Evolutionary conservation across 2,113 vertebrate genomes (phyloP), one percentile per base, ranked within the genome.

Genomic region (Triplophysa tibetana): DNA sequence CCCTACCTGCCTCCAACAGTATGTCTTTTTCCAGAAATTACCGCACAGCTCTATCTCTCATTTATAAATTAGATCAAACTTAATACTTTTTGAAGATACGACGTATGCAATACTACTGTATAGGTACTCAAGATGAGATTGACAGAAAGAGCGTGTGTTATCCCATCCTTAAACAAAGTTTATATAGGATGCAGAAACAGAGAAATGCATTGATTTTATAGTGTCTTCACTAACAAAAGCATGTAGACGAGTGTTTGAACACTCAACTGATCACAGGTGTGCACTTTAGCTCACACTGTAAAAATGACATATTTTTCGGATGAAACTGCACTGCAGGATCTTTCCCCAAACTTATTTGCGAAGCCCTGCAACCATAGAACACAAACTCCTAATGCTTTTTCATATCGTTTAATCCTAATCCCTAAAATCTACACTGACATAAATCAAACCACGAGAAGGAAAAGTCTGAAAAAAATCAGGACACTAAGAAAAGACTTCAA

Each of bases 341-440:
- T 38, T 70, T 11, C 54, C 9, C 33, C 29, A 66, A 56, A 54
- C 11, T 26, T 67, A 48, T 8, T 23, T 33, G 4, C 24, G 19
- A 24, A 33, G 6, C 41, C 54, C 21, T 24, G 72, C n/a, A 64
- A 60, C 1, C 52, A 24, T 54, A 48, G 61, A 23, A 24, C n/a
- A 79, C 56, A 78, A 38, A 73, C n/a, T 10, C 54, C 5, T 8
- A 56, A 79, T 68, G 67, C 45, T 21, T 43, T 75, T 80, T 78
- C 21, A 81, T 48, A 60, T 65, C 16, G 33, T 54, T 74, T 77
- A 86, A 87, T 85, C 74, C 84, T 84, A 84, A 87, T 87, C 79
- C 61, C 56, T 11, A 43, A 56, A 64, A 79, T 68, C 75, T 79
- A 29, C 73, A 69, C 29, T 45, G 74, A 72, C 62, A 67, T n/a